phyloP scores from a whole-genome alignment of 2,113 vertebrate species.

The Onychostoma macrolepis region DNA sequence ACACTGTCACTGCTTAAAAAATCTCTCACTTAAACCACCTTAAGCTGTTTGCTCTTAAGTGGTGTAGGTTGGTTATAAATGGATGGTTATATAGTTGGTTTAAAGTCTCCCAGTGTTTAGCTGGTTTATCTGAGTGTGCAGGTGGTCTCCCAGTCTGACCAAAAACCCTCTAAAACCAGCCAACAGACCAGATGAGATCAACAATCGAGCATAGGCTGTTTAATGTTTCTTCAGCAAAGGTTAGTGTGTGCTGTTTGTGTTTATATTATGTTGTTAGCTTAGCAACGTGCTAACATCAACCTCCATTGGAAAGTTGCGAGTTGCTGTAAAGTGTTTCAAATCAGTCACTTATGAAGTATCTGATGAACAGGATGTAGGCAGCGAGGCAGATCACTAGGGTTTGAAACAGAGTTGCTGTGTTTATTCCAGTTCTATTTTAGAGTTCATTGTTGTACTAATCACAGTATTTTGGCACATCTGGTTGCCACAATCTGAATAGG shows the following conservation, averaged over 20 bases:
- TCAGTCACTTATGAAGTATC: not conserved
- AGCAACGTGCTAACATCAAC: not conserved
- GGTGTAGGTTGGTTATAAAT: not conserved
- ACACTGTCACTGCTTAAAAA: not conserved
- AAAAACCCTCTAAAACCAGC: not conserved
- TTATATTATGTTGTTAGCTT: not conserved
- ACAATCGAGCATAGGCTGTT: not conserved
- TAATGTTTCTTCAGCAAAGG: not conserved
- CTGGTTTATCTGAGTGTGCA: not conserved
- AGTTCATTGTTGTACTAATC: not conserved
- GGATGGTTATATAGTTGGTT: not conserved
- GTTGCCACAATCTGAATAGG: not conserved
- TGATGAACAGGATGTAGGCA: not conserved
- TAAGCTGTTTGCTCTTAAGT: not conserved
- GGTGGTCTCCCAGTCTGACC: not conserved
- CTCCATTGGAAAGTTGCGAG: not conserved
- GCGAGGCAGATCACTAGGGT: not conserved
- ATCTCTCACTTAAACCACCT: not conserved
- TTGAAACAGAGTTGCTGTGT: not conserved
- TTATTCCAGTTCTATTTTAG: constrained; percentile 3
- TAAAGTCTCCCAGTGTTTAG: not conserved
- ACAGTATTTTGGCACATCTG: constrained; percentile 5
- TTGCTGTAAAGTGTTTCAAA: not conserved
- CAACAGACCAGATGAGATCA: not conserved
- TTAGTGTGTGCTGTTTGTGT: not conserved